Evolutionary conservation across 35 echinoderm and acorn worm genomes (phyloP).

Genomic region (Ptychodera flava): DNA sequence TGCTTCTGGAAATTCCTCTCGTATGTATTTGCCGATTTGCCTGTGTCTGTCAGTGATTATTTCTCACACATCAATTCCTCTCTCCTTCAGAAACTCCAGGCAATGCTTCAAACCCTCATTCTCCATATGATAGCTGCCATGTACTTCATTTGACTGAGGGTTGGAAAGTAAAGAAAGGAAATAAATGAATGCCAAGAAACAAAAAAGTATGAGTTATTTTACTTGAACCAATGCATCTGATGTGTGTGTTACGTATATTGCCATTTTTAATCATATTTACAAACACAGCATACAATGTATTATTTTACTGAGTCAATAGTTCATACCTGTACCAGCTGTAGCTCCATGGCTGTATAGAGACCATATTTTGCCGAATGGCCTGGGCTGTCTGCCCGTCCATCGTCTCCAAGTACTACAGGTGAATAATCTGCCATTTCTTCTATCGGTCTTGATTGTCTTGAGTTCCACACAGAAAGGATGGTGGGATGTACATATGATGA

Average conservation of each 20-base stretch:
- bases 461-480: background rate
- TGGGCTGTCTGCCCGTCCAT: conserved; percentile 52
- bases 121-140: conserved; percentile 35
- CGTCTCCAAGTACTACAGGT: conserved; percentile 53
- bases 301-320: too few relatives aligned
- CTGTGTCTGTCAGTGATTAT: background rate
- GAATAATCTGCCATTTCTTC: too few relatives aligned
- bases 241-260: too few relatives aligned
- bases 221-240: too few relatives aligned
- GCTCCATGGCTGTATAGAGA: conserved; percentile 44
- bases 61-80: background rate
- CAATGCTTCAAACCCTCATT: conserved; percentile 39
- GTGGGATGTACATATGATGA: conserved; percentile 7
- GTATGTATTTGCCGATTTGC: background rate
- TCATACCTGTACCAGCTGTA: conserved; percentile 49
- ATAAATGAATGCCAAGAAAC: too few relatives aligned
- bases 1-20: background rate
- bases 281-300: too few relatives aligned
- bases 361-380: conserved; percentile 74
- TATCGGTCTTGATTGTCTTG: background rate
- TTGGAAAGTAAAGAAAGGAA: too few relatives aligned
- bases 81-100: too few relatives aligned
- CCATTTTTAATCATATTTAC: too few relatives aligned
- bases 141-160: conserved; percentile 47
- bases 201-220: too few relatives aligned